Base-by-base conservation (phyloP, 2,113 vertebrate genomes). In the Xiphophorus couchianus region DNA sequence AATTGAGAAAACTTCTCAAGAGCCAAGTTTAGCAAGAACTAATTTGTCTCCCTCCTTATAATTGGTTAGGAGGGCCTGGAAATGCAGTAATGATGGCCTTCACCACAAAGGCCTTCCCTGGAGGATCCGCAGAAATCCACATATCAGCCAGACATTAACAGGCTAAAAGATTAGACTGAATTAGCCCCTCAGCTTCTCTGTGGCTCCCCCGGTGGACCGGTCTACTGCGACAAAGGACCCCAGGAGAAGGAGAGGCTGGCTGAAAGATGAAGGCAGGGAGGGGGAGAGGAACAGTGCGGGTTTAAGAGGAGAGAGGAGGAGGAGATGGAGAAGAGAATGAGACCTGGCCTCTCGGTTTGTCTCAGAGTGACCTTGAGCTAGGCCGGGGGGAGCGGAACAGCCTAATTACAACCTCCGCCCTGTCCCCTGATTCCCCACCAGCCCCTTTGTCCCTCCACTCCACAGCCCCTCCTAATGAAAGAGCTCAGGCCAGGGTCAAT, bases 131-230 rank as follows among this genome's bases (percentile, higher is more conserved):
- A 82, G 84, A 92, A 91, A 90, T 91, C 92, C 92, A 90, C 87
- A 90, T 90, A 93, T 94, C 93, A 91, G 86, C 82, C 84, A 85
- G 91, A 92, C 90, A 92, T 93, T 93, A 92, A 86, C 87, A 66
- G 91, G 88, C 86, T 85, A 67, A 90, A 88, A 93, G 92, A 93
- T 93, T 93, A 93, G 89, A 89, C 88, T 85, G 90, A 91, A 93
- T 93, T 93, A 93, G 90, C 88, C 91, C 89, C 88, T 88, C 69
- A 72, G 77, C 86, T 90, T 83, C 88, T 86, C 89, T 70, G 78
- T 33, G 66, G 78, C 84, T 78, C 85, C 90, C 51, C 86, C 82
- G 5, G 64, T 58, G 81, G 90, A 90, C 84, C 77, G 1, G 90
- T 86, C 88, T 86, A 71, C 91, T 81, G 86, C 76, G 88, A 92